Evolutionary conservation across 2,797 vertebrate genomes (phyloP).

Genomic region (Muraenolepis orangiensis): DNA sequence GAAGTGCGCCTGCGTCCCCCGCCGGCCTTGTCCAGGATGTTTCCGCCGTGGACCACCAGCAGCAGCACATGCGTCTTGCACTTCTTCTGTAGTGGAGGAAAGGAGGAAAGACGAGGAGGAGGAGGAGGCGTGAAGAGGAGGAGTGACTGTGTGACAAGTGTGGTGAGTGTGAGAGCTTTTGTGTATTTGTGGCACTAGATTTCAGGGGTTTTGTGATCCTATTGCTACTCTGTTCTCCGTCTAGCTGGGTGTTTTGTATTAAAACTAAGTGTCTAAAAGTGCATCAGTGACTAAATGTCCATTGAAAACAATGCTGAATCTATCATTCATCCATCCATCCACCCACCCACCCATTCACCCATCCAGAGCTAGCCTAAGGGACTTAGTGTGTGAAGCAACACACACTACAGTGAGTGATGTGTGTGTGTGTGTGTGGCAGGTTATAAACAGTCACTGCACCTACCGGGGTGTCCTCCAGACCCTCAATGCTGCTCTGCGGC

Average conservation of each 20-base stretch:
- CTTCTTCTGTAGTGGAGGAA: conserved; percentile 60
- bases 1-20: conserved; percentile 85
- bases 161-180: too few species aligned
- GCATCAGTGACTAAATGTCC: neutral
- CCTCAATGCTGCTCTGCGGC: conserved; percentile 88
- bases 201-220: too few species aligned
- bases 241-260: neutral
- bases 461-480: conserved; percentile 90
- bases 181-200: too few species aligned
- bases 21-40: conserved; percentile 85
- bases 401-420: neutral
- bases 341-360: too few species aligned
- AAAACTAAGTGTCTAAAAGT: neutral
- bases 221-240: neutral
- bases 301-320: neutral
- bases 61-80: conserved; percentile 90
- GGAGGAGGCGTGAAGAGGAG: conserved; percentile 3
- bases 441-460: neutral
- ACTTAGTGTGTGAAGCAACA: neutral
- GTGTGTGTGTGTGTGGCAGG: too few species aligned
- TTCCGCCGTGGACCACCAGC: conserved; percentile 92
- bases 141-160: too few species aligned
- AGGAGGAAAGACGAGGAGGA: too few species aligned
- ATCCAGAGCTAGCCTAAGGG: neutral
- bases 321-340: neutral